Percentiles rank a stretch among this genome's conserved stretches.
Evolutionary conservation across 2,888 invertebrate species (phyloP).

Genomic region (Merodon equestris): DNA sequence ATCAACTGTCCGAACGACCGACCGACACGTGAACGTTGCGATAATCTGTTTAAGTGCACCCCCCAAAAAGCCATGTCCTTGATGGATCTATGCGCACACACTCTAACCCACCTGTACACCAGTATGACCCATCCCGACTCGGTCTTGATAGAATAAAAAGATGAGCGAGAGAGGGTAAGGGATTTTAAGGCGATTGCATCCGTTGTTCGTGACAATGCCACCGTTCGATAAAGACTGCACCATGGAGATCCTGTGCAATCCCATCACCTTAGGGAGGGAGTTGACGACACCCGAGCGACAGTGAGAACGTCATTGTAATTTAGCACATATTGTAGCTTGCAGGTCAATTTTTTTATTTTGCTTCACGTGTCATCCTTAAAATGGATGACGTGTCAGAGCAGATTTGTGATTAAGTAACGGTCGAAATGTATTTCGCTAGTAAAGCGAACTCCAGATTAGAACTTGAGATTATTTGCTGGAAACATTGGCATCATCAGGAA

Average conservation of each 20-base stretch:
- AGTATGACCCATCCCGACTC: too few species aligned
- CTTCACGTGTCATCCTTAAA: conserved; percentile 34
- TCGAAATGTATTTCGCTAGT: conserved; percentile 12
- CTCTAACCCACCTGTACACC: too few species aligned
- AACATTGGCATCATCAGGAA: conserved; percentile 57
- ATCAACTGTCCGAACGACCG: too few species aligned
- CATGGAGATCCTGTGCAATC: too few species aligned
- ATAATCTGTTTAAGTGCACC: not conserved
- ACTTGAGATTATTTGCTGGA: conserved; percentile 52
- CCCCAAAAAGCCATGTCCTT: conserved; percentile 28
- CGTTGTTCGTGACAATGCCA: conserved; percentile 27
- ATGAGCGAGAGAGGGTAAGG: too few species aligned
- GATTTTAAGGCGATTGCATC: not conserved
- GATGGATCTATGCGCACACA: conserved; percentile 19
- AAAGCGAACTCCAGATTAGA: conserved; percentile 3
- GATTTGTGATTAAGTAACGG: conserved; percentile 45
- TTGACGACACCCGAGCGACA: too few species aligned
- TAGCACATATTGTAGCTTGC: too few species aligned
- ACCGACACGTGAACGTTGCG: too few species aligned
- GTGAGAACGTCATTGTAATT: too few species aligned
- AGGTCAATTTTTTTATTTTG: conserved; percentile 22
- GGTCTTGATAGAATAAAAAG: too few species aligned
- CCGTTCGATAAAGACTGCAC: conserved; percentile 47
- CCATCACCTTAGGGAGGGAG: not conserved
- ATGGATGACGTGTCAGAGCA: conserved; percentile 11